Base-by-base conservation (phyloP, 2,113 vertebrate genomes). In the Anarrhichthys ocellatus region DNA sequence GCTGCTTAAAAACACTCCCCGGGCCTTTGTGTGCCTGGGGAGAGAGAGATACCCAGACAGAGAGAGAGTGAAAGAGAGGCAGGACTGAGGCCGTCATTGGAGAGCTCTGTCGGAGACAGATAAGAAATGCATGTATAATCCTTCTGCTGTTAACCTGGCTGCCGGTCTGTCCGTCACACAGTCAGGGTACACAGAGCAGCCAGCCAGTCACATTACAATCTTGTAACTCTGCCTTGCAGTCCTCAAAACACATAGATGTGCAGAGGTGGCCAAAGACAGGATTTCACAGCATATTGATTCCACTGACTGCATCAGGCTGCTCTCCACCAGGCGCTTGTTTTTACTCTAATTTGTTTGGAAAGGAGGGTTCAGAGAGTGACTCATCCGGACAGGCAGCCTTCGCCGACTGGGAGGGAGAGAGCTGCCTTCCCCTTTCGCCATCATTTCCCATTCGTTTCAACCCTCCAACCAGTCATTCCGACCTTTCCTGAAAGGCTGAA, bases 281-380 rank as follows among this genome's bases (percentile, higher is more conserved):
- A 84, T 90, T 88, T 88, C 85, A 90, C 77, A 79, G 82, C 82
- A 82, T 91, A 91, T 88, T 86, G 90, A 92, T 88, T 86, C 67
- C 48, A n/a, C 72, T 71, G 83, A 85, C 69, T 80, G 89, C 81
- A 84, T 88, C 87, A 85, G 64, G 81, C 79, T 86, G 77, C 69
- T 84, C 73, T 84, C 52, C 81, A 75, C 78, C 24, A 18, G 42
- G 63, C 77, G 52, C 69, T 82, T 85, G 82, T 82, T 83, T 82
- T 86, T 76, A 29, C 44, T 63, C 40, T 88, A 73, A 89, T 88
- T 86, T 85, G 81, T 89, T 85, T 89, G 46, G 72, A 82, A 88
- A 85, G 2, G 20, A 79, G 59, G 32, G 56, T 62, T 90, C 58
- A 64, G 68, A 77, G 76, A 71, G 68, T 87, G 83, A 87, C 67